Evolutionary conservation across 2,113 vertebrate genomes (phyloP).

Genomic region (Sorex araneus): DNA sequence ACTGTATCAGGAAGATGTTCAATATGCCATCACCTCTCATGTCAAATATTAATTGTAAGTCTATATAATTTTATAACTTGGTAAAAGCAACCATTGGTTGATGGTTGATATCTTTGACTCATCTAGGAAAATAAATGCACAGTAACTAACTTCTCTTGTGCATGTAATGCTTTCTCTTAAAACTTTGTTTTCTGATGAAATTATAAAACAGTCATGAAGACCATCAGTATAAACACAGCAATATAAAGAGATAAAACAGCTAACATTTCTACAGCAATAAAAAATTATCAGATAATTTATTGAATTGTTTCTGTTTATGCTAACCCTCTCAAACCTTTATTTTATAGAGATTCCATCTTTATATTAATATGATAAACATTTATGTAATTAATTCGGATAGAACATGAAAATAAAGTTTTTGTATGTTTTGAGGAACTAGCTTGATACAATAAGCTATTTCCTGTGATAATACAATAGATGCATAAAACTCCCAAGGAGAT

Average conservation of each 20-base stretch:
- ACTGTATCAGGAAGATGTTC: neutral
- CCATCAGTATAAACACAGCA: neutral
- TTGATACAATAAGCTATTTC: neutral
- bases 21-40: neutral
- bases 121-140: neutral
- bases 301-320: constrained; percentile 18
- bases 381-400: constrained; percentile 3
- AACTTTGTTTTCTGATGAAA: constrained; percentile 29
- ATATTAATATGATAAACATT: constrained; percentile 56
- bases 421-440: neutral
- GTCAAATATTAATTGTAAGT: neutral
- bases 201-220: constrained; percentile 41
- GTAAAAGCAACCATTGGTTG: neutral
- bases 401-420: constrained; percentile 52
- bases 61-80: constrained; percentile 28
- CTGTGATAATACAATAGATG: neutral
- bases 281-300: constrained; percentile 28
- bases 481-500: neutral
- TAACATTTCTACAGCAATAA: constrained; percentile 6
- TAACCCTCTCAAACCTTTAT: neutral
- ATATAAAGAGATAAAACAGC: neutral
- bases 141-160: constrained; percentile 32
- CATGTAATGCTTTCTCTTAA: constrained; percentile 32
- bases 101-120: constrained; percentile 22
- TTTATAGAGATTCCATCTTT: neutral